Conservation (phyloP, 2,888 invertebrate genomes). For the Melolontha melolontha region DNA sequence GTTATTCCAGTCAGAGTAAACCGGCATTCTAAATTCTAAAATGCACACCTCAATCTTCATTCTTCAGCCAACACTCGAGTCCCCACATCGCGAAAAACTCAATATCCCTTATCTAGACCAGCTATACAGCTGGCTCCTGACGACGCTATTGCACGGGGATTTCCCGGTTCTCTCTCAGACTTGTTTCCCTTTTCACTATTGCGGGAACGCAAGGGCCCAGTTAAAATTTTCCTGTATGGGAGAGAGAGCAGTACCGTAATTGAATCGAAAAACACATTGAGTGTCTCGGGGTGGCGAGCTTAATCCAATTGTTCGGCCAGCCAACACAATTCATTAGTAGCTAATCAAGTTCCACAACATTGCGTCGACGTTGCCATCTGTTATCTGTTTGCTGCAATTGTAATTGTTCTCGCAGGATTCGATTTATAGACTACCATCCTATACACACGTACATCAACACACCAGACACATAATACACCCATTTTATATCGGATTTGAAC, state of each 20-base stretch:
- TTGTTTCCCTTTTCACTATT: conserved; percentile 20
- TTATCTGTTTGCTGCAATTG: conserved; percentile 58
- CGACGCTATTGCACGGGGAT: conserved; percentile 29
- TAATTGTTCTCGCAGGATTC: conserved; percentile 56
- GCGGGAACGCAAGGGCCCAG: conserved; percentile 45
- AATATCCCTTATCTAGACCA: conserved; percentile 56
- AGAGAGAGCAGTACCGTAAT: conserved; percentile 55
- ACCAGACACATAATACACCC: conserved; percentile 27
- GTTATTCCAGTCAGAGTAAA: conserved; percentile 51
- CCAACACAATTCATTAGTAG: conserved; percentile 62
- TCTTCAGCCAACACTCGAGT: conserved; percentile 52
- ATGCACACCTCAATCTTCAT: conserved; percentile 57
- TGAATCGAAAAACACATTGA: conserved; percentile 61
- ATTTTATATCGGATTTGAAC: conserved; percentile 41
- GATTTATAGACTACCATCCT: conserved; percentile 54
- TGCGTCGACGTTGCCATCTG: conserved; percentile 58
- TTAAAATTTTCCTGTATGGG: conserved; percentile 55
- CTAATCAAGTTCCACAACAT: conserved; percentile 64
- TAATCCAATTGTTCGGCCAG: conserved; percentile 61
- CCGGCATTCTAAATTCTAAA: conserved; percentile 52
- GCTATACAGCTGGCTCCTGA: conserved; percentile 39
- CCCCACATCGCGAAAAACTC: conserved; percentile 52
- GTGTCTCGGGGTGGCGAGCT: conserved; percentile 54
- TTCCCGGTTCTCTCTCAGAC: conserved; percentile 30
- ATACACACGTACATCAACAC: conserved; percentile 21